These are phyloP conservation scores for Takifugu bimaculatus DNA, from an alignment of 2,113 vertebrate genomes.

Conservation along the genomic window DNA sequence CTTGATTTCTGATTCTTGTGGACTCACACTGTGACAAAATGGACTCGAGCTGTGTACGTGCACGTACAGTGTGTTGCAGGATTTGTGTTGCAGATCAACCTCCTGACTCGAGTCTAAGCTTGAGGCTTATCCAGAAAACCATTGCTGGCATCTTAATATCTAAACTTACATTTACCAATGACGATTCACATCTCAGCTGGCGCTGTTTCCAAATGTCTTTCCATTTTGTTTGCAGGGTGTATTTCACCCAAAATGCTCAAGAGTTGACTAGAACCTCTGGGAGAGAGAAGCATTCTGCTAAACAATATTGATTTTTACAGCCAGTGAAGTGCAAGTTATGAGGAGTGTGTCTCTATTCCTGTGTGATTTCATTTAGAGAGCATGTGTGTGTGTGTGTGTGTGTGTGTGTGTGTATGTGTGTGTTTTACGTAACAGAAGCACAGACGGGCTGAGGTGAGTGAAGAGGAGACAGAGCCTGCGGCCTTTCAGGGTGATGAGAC, in stretches of 20 bases:
- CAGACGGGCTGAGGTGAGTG: slow-evolving; percentile 9
- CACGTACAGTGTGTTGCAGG: no score
- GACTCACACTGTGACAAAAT: no score
- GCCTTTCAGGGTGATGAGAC: slow-evolving; percentile 45
- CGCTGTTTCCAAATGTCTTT: slow-evolving; percentile 7
- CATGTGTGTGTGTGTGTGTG: background rate
- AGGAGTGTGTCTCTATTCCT: background rate
- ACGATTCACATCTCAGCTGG: background rate
- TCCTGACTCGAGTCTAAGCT: no score
- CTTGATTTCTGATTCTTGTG: no score
- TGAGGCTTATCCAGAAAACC: no score
- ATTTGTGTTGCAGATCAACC: no score
- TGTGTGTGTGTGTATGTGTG: background rate
- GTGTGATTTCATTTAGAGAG: background rate
- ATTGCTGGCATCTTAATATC: background rate
- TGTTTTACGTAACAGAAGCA: slow-evolving; percentile 36
- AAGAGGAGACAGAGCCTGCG: slow-evolving; percentile 20
- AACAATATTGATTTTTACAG: slow-evolving; percentile 66
- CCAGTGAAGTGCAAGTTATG: slow-evolving; percentile 13
- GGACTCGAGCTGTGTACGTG: no score
- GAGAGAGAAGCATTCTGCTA: slow-evolving; percentile 37
- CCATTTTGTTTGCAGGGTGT: slow-evolving; percentile 27
- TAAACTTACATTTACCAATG: slow-evolving; percentile 1
- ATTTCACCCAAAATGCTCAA: slow-evolving; percentile 15
- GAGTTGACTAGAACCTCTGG: slow-evolving; percentile 56